Evolutionary conservation across 2,888 invertebrate genomes (phyloP).

Genomic region (Camponotus fellah): DNA sequence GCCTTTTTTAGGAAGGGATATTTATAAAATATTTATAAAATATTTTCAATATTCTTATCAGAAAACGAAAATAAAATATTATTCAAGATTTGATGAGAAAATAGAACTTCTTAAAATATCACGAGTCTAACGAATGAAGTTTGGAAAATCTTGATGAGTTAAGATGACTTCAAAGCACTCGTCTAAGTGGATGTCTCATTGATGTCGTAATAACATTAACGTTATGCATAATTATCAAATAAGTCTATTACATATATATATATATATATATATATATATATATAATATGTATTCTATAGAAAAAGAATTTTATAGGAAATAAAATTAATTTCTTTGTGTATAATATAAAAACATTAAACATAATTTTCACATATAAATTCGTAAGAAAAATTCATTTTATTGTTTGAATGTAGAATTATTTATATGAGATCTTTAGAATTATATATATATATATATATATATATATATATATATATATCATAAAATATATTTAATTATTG

Average conservation of each 20-base stretch:
- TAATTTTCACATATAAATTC: background rate
- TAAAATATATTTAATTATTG: background rate
- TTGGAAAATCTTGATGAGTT: slow-evolving; percentile 9
- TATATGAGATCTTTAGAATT: background rate
- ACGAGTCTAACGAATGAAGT: background rate
- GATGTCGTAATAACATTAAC: slow-evolving; percentile 1
- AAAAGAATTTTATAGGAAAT: too few relatives aligned
- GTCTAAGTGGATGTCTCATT: slow-evolving; percentile 12
- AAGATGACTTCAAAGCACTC: slow-evolving; percentile 30
- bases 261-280: too few relatives aligned
- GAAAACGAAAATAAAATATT: background rate
- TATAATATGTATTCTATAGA: too few relatives aligned
- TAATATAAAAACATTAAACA: too few relatives aligned
- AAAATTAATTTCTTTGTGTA: too few relatives aligned
- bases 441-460: background rate
- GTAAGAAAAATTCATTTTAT: background rate
- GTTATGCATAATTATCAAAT: slow-evolving; percentile 6
- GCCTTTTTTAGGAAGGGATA: too few relatives aligned
- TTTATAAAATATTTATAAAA: background rate
- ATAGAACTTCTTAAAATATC: slow-evolving; percentile 31
- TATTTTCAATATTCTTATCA: background rate
- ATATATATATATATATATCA: background rate
- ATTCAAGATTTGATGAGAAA: slow-evolving; percentile 21
- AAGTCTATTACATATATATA: background rate
- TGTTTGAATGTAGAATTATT: background rate